Percentiles rank a stretch among this genome's conserved stretches.
Conservation (phyloP, 2,888 invertebrate species). For the Pandemis cinnamomeana region DNA sequence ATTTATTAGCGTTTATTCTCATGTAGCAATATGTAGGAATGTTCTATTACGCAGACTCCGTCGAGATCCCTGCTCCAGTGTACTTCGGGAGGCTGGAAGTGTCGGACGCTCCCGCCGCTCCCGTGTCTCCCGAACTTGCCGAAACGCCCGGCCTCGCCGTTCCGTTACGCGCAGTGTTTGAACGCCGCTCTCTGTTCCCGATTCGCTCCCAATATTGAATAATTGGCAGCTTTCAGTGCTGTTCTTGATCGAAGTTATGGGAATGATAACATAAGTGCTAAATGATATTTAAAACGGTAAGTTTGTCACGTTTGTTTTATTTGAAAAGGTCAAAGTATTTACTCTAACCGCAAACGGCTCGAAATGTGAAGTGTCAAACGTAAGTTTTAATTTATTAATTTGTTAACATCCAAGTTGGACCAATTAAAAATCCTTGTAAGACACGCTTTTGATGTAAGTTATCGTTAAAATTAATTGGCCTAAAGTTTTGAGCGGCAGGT, state of each 20-base stretch:
- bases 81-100: conserved; percentile 70
- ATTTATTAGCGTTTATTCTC: conserved; percentile 84
- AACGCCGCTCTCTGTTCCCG: conserved; percentile 16
- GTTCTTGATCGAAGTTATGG: conserved; percentile 32
- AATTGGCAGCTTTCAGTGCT: conserved; percentile 32
- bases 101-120: conserved; percentile 64
- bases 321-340: not conserved
- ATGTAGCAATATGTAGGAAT: conserved; percentile 83
- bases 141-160: conserved; percentile 11
- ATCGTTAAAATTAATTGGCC: conserved; percentile 10
- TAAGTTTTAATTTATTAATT: not conserved
- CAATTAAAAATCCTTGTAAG: not conserved
- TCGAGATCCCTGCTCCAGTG: conserved; percentile 80
- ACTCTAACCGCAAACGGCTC: not conserved
- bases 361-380: not conserved
- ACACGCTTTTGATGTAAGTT: not conserved
- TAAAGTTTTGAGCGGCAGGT: conserved; percentile 2
- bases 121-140: conserved; percentile 49
- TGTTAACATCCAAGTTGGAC: not conserved
- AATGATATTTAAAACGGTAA: conserved; percentile 33
- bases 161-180: conserved; percentile 24
- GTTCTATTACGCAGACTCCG: conserved; percentile 84
- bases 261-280: conserved; percentile 39
- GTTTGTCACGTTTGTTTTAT: conserved; percentile 10
- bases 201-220: conserved; percentile 29